A percentile compares a stretch with the other conserved stretches of the same genome.
Evolutionary conservation across 2,113 vertebrate species (phyloP).

Genomic region (Trichomycterus rosablanca): DNA sequence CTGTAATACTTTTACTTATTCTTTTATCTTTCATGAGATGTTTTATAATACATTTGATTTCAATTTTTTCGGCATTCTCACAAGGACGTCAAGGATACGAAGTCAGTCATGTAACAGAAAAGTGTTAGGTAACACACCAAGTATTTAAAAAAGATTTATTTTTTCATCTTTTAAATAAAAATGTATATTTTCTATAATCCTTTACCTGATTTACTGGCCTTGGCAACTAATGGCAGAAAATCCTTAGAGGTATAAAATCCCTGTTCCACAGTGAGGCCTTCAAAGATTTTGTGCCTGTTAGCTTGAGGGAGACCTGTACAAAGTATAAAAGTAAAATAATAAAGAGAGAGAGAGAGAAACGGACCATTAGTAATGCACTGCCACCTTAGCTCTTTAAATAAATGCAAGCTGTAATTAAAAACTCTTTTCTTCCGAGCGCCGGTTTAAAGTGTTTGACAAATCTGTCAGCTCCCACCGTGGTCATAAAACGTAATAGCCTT

Average conservation of each 20-base stretch:
- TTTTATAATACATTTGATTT: no score
- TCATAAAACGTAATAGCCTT: neutral
- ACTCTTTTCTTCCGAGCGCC: neutral
- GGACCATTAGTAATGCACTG: neutral
- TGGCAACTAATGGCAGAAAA: constrained; percentile 76
- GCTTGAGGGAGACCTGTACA: constrained; percentile 76
- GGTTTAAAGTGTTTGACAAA: neutral
- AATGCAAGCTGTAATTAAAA: constrained; percentile 4
- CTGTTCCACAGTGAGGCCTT: constrained; percentile 66
- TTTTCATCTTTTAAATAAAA: no score
- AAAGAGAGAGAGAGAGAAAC: neutral
- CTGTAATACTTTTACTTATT: constrained; percentile 13
- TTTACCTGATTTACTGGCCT: constrained; percentile 79
- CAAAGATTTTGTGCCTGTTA: constrained; percentile 71
- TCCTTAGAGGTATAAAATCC: constrained; percentile 85
- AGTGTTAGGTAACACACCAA: no score
- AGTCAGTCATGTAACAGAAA: neutral
- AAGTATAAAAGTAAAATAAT: neutral
- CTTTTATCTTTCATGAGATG: no score
- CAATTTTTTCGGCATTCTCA: no score
- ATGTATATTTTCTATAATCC: no score
- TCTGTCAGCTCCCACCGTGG: neutral
- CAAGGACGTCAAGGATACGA: constrained; percentile 20
- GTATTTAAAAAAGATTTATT: no score
- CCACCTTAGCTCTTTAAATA: neutral